Evolutionary conservation across 2,888 invertebrate species (phyloP), one percentile per base, ranked within the genome.

Genomic region (Brachypterus glaber): DNA sequence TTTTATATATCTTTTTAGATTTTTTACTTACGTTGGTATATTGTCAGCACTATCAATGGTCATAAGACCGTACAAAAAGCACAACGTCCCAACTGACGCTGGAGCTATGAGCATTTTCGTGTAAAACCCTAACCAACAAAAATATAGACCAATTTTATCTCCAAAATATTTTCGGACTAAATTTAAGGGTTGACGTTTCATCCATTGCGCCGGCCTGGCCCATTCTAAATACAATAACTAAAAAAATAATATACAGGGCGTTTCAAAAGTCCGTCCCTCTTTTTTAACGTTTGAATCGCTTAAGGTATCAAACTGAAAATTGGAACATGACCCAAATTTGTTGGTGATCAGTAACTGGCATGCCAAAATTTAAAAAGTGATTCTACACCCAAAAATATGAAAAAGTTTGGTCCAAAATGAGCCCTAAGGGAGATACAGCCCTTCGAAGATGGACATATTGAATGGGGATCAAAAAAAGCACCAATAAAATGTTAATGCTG

Each of bases 101-200:
- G 92, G 89, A 0, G 88, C 83, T 27, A 89, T 82, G 11, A 92
- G 64, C 79, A 89, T 86, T 59, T 83, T 80, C 0, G 92, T 92
- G 58, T 92, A 92, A 64, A 91, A 92, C 0, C 92, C 92, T 21
- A 92, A 68, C 92, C 92, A 92, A 44, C 89, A 89, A 66, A 91
- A 92, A 57, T 92, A 92, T 0, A 92, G 64, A 0, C 80, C 90
- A 15, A 92, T 89, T 63, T 92, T 91, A 57, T 91, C 91, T 0
- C 92, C 92, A 57, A 91, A 92, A 62, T 92, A 92, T 50, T 85
- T 77, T 27, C 88, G 69, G 2, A 96, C 77, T 18, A 93, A 67
- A 72, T 90, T 89, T 0, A 96, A 67, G 0, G 96, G 95, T 58
- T 97, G 96, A 41, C 82, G 82, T 59, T 92, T 93, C 66, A 81